phyloP scores from a whole-genome alignment of 2,797 vertebrate genomes.

The Pterois miles region DNA sequence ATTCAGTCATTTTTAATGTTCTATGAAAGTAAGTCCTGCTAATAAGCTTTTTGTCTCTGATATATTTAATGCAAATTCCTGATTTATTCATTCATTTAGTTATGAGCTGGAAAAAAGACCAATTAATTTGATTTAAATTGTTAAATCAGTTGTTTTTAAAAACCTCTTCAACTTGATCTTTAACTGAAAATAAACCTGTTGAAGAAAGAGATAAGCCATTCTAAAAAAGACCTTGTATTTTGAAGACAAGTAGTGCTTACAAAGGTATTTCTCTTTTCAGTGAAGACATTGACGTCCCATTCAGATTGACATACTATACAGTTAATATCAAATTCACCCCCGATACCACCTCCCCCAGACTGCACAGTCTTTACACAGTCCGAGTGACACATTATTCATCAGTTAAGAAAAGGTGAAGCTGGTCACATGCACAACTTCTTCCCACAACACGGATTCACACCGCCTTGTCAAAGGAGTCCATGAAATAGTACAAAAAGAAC shows the following conservation, averaged over 20 bases:
- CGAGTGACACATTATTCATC: conserved; percentile 79
- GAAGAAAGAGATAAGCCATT: conserved; percentile 44
- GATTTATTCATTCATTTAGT: conserved; percentile 25
- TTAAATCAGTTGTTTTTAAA: conserved; percentile 36
- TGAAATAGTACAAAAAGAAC: conserved; percentile 78
- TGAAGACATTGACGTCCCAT: conserved; percentile 89
- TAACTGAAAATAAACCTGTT: conserved; percentile 47
- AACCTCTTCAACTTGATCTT: neutral
- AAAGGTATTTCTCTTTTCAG: conserved; percentile 86
- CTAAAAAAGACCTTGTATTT: conserved; percentile 87
- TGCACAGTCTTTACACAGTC: conserved; percentile 70
- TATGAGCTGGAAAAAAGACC: conserved; percentile 5
- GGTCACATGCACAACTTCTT: conserved; percentile 89
- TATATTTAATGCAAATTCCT: conserved; percentile 55
- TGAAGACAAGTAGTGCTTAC: conserved; percentile 94
- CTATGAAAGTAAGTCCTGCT: neutral
- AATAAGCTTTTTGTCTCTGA: conserved; percentile 1
- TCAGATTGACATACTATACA: conserved; percentile 84
- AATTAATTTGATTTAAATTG: conserved; percentile 14
- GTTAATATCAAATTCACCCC: conserved; percentile 83
- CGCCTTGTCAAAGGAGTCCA: conserved; percentile 75
- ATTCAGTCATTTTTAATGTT: conserved; percentile 15
- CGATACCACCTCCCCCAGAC: conserved; percentile 54
- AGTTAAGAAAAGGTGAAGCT: conserved; percentile 85
- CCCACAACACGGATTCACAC: conserved; percentile 69